Evolutionary conservation across 2,113 vertebrate genomes (phyloP), one percentile per base, ranked within the genome.

Genomic region (Lichenostomus cassidix): DNA sequence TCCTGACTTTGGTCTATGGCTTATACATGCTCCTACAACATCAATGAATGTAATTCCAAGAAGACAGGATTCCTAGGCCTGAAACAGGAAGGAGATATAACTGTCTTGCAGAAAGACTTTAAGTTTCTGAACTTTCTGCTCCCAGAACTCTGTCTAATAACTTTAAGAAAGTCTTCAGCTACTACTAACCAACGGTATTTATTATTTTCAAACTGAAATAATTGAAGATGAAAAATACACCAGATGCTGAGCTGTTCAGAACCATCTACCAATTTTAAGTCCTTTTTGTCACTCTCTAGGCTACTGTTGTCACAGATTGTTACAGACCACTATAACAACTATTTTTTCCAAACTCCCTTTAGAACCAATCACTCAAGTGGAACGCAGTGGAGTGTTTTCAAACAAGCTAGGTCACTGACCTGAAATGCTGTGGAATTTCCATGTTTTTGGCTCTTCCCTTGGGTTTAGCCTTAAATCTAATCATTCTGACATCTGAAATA

Each of bases 401-500:
- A 93, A 83, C 75, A 94, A 77, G 47, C 47, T 90, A 46, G 68
- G 59, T 90, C 56, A 88, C 22, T 13, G 42, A 77, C 70, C 82
- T 75, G 47, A 67, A 93, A 86, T 2, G 5, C 67, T 70, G 21
- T 79, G 78, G 63, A 88, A 91, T 95, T 90, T 95, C 42, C 20
- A n/a, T 52, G 23, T 64, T 93, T 86, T 75, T 88, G 58, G 7
- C 35, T 69, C n/a, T 80, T 93, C 39, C 50, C 42, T 90, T 89
- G 55, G 83, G 39, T 80, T 92, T 94, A 85, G 71, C 71, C 44
- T n/a, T 93, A 83, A 95, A 93, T 94, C 67, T 93, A 65, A 63
- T 90, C 18, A 55, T 93, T 83, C 59, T 91, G 92, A 59, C 55
- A 74, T 90, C 33, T 74, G n/a, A 92, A 77, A 86, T 80, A 42